Conservation (phyloP, 2,888 invertebrate genomes). For the Thumatha senex region DNA sequence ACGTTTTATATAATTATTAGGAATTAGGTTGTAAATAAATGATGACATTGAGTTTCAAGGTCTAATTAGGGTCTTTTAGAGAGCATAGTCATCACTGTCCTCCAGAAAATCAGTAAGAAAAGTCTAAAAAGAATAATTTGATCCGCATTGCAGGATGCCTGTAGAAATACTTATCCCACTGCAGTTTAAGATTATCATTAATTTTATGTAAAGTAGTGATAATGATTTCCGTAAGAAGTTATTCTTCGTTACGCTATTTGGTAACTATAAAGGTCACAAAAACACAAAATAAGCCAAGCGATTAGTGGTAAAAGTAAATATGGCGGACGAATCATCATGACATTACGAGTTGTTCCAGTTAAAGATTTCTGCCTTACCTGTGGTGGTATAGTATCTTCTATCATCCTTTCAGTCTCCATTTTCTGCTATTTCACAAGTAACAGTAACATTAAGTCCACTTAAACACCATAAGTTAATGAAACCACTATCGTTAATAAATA, state of each 20-base stretch:
- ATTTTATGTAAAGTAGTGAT: conserved; percentile 1
- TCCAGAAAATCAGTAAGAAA: conserved; percentile 10
- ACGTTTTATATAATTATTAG: not conserved
- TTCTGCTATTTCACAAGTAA: conserved; percentile 87
- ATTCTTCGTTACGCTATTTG: conserved; percentile 18
- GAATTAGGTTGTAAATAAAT: conserved; percentile 16
- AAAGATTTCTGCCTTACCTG: conserved; percentile 64
- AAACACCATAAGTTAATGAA: conserved; percentile 68
- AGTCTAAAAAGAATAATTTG: conserved; percentile 21
- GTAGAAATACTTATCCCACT: conserved; percentile 13
- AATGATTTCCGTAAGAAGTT: conserved; percentile 3
- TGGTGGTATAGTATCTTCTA: conserved; percentile 86
- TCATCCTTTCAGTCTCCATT: conserved; percentile 96
- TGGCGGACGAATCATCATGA: conserved; percentile 77
- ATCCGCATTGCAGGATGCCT: conserved; percentile 61
- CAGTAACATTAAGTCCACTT: conserved; percentile 73
- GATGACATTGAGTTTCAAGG: not conserved
- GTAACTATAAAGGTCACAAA: conserved; percentile 39
- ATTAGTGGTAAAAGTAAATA: conserved; percentile 65
- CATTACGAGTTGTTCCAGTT: conserved; percentile 72
- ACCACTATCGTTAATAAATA: conserved; percentile 64
- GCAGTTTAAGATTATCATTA: not conserved
- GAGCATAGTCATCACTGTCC: not conserved
- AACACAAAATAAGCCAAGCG: conserved; percentile 57
- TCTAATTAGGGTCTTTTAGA: not conserved